Base-by-base conservation (phyloP, 2,113 vertebrate species). In the Myrmecophaga tridactyla region DNA sequence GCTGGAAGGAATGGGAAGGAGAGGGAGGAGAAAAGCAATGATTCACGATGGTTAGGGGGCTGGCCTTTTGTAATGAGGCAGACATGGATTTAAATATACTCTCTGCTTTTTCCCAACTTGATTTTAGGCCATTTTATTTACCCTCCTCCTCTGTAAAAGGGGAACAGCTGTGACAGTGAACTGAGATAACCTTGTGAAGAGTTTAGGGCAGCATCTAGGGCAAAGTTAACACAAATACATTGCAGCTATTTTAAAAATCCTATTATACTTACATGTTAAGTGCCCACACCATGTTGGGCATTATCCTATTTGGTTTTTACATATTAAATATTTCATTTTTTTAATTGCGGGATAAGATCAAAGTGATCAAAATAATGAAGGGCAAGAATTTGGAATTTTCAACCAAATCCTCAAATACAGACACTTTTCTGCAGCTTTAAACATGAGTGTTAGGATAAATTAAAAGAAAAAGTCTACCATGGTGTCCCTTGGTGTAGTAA, bases 1-100 rank as follows among this genome's bases (percentile, higher is more conserved):
- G 5, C 14, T 14, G 25, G 20, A 6, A 0, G 0, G 15, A 25
- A 10, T 3, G 0, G 3, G 46, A 31, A 17, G 51, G 62, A 4
- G 21, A 4, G 25, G 58, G 43, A 25, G 58, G 43, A 29, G 34
- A 81, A 48, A 34, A 2, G 4, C 27, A 25, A 34, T 3, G 31
- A 29, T 0, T 5, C 7, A 6, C 18, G 10, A 14, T 2, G 17
- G 29, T 39, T 14, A 39, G 11, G 36, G 51, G 23, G 34, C 0
- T 7, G 12, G 39, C 21, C 63, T 85, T 62, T 23, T 17, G 20
- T 3, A 3, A 18, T 0, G 8, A 39, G n/a, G 6, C 6, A 10
- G 62, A 20, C 7, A 27, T 53, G 31, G 6, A 34, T 18, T 60
- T 46, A 29, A 84, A 67, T 17, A 31, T 15, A 7, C 14, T 12